Conservation (phyloP, 2,888 invertebrate genomes). For the Trissolcus japonicus region DNA sequence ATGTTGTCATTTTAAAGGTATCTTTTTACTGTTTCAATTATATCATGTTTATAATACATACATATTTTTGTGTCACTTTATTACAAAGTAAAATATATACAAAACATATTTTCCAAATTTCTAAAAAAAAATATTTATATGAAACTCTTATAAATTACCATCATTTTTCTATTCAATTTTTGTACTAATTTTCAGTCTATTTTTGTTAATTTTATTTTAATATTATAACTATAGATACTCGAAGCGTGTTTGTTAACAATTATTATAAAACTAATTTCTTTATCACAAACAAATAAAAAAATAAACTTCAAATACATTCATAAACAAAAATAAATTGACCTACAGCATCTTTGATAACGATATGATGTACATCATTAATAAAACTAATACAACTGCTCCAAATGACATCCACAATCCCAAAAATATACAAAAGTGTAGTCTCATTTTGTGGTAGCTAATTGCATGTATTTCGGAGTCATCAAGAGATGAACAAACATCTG, state of each 20-base stretch:
- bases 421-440: slow-evolving; percentile 28
- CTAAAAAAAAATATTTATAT: background rate
- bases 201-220: too few relatives aligned
- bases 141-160: background rate
- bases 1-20: background rate
- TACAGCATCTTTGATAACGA: slow-evolving; percentile 3
- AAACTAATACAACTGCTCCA: slow-evolving; percentile 11
- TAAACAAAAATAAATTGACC: background rate
- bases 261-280: too few relatives aligned
- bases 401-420: slow-evolving; percentile 32
- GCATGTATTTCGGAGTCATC: slow-evolving; percentile 4
- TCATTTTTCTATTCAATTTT: too few relatives aligned
- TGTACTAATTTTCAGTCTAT: too few relatives aligned
- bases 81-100: background rate
- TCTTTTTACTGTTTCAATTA: background rate
- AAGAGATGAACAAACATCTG: background rate
- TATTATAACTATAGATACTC: too few relatives aligned
- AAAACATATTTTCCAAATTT: background rate
- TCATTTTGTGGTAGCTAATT: slow-evolving; percentile 8
- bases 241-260: too few relatives aligned
- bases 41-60: background rate
- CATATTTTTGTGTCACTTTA: background rate
- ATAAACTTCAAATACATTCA: background rate
- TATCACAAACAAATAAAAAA: background rate
- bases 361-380: slow-evolving; percentile 14